phyloP scores from a whole-genome alignment of 2,888 invertebrate genomes.

The Rutpela maculata region DNA sequence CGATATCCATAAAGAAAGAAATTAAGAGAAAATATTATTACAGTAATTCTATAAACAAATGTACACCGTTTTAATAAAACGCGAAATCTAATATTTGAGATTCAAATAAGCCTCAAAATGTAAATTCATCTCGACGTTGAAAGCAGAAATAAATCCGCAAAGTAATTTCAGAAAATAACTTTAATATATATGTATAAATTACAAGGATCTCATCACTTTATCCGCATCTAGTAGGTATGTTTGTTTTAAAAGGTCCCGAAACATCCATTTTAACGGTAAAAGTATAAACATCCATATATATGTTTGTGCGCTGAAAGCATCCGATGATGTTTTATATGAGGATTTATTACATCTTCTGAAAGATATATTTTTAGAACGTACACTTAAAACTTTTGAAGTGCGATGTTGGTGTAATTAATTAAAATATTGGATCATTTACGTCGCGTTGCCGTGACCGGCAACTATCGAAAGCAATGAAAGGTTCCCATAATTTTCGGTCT shows the following conservation, averaged over 20 bases:
- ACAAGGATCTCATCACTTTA: conserved; percentile 41
- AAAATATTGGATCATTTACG: conserved; percentile 26
- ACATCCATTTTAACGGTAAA: conserved; percentile 28
- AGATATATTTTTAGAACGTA: conserved; percentile 27
- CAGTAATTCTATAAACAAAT: conserved; percentile 2
- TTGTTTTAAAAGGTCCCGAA: conserved; percentile 43
- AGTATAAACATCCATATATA: conserved; percentile 33
- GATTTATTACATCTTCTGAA: conserved; percentile 36
- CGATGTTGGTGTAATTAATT: conserved; percentile 24
- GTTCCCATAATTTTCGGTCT: too few species aligned
- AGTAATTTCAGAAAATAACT: conserved; percentile 15
- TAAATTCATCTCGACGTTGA: conserved; percentile 4
- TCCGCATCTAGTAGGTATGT: conserved; percentile 40
- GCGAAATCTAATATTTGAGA: conserved; percentile 7
- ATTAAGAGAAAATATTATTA: neutral
- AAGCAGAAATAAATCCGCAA: conserved; percentile 6
- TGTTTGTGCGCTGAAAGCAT: conserved; percentile 25
- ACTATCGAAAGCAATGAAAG: neutral
- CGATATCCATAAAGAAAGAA: neutral
- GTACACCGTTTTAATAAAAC: neutral
- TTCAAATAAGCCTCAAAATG: neutral
- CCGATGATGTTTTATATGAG: conserved; percentile 31
- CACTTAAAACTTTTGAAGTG: conserved; percentile 31
- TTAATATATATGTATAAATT: conserved; percentile 14
- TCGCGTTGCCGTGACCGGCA: neutral